Conservation (phyloP, 2,888 invertebrate genomes). For the Amitus sp. region DNA sequence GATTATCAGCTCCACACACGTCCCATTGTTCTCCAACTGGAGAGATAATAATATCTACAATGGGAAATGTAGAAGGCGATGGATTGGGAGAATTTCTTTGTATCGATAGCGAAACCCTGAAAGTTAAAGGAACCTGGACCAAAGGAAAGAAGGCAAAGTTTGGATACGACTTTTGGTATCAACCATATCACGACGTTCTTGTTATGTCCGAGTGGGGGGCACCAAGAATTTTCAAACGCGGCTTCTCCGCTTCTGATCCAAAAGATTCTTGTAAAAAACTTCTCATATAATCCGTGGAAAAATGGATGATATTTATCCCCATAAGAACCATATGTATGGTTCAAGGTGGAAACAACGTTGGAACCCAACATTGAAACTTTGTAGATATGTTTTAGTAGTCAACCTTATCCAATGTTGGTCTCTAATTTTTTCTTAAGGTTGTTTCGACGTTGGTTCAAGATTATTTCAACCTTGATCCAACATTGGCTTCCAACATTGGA, state of each 20-base stretch:
- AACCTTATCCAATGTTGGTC: no score
- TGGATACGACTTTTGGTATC: conserved; percentile 98
- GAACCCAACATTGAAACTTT: no score
- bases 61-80: conserved; percentile 90
- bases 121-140: conserved; percentile 84
- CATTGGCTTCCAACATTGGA: no score
- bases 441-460: no score
- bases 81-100: conserved; percentile 89
- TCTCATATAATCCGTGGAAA: no score
- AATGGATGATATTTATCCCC: no score
- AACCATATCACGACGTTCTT: conserved; percentile 92
- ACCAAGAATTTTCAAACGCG: conserved; percentile 81
- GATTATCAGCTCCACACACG: conserved; percentile 91
- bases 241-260: conserved; percentile 67
- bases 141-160: conserved; percentile 76
- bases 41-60: conserved; percentile 93
- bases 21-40: conserved; percentile 93
- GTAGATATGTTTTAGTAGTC: no score
- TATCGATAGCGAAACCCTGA: conserved; percentile 83
- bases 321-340: no score
- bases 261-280: conserved; percentile 65
- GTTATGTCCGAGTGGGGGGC: conserved; percentile 93
- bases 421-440: no score
- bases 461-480: no score
- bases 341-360: no score